Base-by-base conservation (phyloP, 2,797 vertebrate genomes). In the Enteromius fasciolatus region DNA sequence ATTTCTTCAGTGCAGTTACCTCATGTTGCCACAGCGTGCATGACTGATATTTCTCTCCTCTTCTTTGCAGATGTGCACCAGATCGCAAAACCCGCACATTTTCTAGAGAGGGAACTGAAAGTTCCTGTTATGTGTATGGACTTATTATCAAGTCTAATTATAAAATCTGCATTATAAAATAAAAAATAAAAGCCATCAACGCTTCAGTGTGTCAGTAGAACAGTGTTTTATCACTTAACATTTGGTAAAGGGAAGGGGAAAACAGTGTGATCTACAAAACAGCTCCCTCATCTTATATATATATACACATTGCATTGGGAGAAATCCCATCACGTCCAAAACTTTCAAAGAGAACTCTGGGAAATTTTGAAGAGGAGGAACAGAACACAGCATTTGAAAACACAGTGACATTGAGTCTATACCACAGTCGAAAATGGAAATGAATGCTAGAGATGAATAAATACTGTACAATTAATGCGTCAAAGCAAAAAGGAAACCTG, bases 381-480 rank as follows among this genome's bases (percentile, higher is more conserved):
- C 52, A 41, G 57, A 83, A 77, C 81, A 80, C 44, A 41, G 77
- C 84, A 90, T 90, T 76, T 80, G 90, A 91, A 78, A 75, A 83
- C 89, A 90, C 88, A 85, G 78, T 78, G 73, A 84, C 78, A 82
- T 73, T 70, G 52, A 77, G 63, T 63, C 46, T 63, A 76, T 54
- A 92, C 81, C 92, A 88, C 83, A 92, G 90, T 90, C 81, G 85
- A 79, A 76, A 87, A 91, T 78, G 87, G 84, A 91, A 87, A 85
- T 89, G 87, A 83, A 82, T 90, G 91, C 86, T 90, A 93, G 95
- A 94, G 91, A 86, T 89, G 85, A 93, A 94, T 93, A 95, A 94
- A 96, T 95, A 95, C 93, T 97, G 95, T 94, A 96, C 92, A 93
- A 88, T 86, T 86, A 88, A 89, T 91, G 87, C 95, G 89, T 95